A percentile compares a stretch with the other conserved stretches of the same genome.
Conservation (phyloP, 2,113 vertebrate species). For the Rhynchomys soricoides region DNA sequence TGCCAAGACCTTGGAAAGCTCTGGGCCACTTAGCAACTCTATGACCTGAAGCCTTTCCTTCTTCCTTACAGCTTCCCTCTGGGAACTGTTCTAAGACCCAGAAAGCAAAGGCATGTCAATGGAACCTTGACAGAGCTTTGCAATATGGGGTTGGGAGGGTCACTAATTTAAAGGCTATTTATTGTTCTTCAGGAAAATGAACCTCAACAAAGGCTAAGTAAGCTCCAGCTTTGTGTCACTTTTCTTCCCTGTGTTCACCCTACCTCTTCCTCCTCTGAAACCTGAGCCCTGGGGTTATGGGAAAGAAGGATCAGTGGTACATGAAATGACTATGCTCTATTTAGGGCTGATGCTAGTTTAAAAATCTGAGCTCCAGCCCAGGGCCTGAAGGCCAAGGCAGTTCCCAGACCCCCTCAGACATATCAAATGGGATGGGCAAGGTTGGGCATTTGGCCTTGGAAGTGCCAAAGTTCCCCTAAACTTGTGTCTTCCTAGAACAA, state of each 20-base stretch:
- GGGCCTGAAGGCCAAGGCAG: neutral
- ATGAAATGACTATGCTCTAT: neutral
- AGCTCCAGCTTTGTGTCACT: constrained; percentile 21
- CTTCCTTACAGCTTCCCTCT: neutral
- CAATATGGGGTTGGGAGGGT: neutral
- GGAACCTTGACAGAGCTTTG: neutral
- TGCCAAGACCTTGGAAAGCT: neutral
- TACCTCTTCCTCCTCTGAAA: constrained; percentile 57
- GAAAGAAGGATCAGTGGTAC: neutral
- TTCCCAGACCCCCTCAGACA: no score
- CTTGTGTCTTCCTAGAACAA: constrained; percentile 85
- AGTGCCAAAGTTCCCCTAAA: neutral
- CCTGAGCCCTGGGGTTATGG: neutral
- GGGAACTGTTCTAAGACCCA: neutral
- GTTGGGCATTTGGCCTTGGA: neutral
- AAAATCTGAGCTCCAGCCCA: neutral
- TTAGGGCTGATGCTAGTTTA: neutral
- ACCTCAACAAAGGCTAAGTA: constrained; percentile 36
- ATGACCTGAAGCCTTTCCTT: neutral
- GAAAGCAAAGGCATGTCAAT: neutral
- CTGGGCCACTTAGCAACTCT: neutral
- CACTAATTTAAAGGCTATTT: neutral
- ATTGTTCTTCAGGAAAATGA: constrained; percentile 50
- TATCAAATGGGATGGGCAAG: no score
- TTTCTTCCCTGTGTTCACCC: constrained; percentile 30